Evolutionary conservation across 1,140 invertebrate species (phyloP).

Genomic region (Ptiloglossa arizonensis): DNA sequence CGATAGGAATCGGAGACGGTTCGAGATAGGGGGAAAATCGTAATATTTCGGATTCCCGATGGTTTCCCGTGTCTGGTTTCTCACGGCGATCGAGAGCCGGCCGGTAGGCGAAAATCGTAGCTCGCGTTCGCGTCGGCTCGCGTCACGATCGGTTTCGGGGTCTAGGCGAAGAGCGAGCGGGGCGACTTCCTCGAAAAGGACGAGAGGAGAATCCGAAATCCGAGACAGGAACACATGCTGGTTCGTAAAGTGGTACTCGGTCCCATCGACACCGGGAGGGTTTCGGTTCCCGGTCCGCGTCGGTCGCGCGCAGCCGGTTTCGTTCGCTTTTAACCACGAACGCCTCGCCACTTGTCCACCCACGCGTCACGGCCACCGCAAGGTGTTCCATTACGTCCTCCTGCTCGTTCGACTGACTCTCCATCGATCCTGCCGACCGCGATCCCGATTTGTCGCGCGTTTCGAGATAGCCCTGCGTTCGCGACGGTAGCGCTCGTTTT

Average conservation of each 20-base stretch:
- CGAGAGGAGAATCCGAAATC: constrained; percentile 42
- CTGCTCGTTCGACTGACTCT: constrained; percentile 8
- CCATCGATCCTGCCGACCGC: background rate
- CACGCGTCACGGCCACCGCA: constrained; percentile 52
- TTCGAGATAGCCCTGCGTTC: constrained; percentile 26
- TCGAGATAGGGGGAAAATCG: background rate
- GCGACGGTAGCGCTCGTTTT: too few relatives aligned
- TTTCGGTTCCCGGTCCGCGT: constrained; percentile 18
- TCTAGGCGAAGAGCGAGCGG: background rate
- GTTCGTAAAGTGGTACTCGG: constrained; percentile 59
- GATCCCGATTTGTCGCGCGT: constrained; percentile 45
- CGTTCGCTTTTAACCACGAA: constrained; percentile 29
- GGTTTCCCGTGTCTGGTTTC: background rate
- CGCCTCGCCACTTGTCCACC: constrained; percentile 70
- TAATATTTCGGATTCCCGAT: constrained; percentile 50
- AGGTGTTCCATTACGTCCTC: constrained; percentile 56
- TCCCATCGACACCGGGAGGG: constrained; percentile 33
- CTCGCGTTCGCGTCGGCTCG: too few relatives aligned
- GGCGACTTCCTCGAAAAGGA: constrained; percentile 27
- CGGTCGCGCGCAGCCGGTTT: constrained; percentile 17
- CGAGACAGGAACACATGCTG: constrained; percentile 58
- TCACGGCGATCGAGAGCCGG: background rate
- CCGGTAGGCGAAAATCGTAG: too few relatives aligned
- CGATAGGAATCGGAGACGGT: background rate
- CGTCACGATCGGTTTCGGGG: background rate